Evolutionary conservation across 2,113 vertebrate species (phyloP).

Genomic region (Thunnus maccoyii): DNA sequence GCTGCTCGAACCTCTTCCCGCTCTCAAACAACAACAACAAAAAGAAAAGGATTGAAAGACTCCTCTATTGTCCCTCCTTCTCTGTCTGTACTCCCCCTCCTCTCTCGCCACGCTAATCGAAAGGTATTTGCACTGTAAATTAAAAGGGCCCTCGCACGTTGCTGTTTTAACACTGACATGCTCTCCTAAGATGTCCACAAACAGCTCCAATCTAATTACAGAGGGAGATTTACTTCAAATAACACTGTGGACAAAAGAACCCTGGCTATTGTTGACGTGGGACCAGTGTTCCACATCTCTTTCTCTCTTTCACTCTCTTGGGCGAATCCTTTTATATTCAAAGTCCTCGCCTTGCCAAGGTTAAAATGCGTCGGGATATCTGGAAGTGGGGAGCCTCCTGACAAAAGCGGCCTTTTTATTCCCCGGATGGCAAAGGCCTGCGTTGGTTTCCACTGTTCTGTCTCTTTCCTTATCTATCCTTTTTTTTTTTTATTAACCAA

Average conservation of each 20-base stretch:
- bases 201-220: slow-evolving; percentile 86
- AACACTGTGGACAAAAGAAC: slow-evolving; percentile 77
- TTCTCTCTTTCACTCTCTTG: slow-evolving; percentile 68
- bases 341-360: slow-evolving; percentile 75
- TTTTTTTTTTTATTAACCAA: slow-evolving; percentile 59
- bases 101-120: slow-evolving; percentile 82
- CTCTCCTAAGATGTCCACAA: slow-evolving; percentile 84
- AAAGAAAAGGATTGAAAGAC: slow-evolving; percentile 83
- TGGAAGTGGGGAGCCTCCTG: slow-evolving; percentile 66
- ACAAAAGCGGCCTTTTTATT: slow-evolving; percentile 69
- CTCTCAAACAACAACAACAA: slow-evolving; percentile 79
- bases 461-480: slow-evolving; percentile 64
- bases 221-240: slow-evolving; percentile 84
- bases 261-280: slow-evolving; percentile 74
- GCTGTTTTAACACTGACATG: slow-evolving; percentile 75
- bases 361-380: slow-evolving; percentile 81
- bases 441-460: slow-evolving; percentile 52
- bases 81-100: slow-evolving; percentile 53
- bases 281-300: slow-evolving; percentile 70
- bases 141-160: slow-evolving; percentile 75
- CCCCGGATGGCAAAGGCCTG: slow-evolving; percentile 63
- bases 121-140: slow-evolving; percentile 90
- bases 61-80: slow-evolving; percentile 74
- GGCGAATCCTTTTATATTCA: slow-evolving; percentile 80
- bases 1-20: slow-evolving; percentile 79